Base-by-base conservation (phyloP, 2,888 invertebrate genomes). In the Autographa pulchrina region DNA sequence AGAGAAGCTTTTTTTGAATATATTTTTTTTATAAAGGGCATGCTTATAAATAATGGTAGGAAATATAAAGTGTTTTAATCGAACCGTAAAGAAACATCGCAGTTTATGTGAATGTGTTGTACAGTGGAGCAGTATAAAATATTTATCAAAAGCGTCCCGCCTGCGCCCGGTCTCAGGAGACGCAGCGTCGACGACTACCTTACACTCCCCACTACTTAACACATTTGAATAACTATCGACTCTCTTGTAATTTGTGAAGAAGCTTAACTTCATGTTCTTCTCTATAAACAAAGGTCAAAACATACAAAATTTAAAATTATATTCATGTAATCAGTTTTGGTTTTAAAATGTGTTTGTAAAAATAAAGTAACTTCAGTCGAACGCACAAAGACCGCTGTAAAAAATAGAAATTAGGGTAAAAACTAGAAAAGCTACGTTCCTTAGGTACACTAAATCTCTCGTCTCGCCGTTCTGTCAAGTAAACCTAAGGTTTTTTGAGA, bases 71-170 rank as follows among this genome's bases (percentile, higher is more conserved):
- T 90, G 90, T 91, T 91, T 90, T 91, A 91, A 90, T 92, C 89
- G 90, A 87, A 89, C 87, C 87, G 90, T 88, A 87, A 88, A 87
- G 89, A 90, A 90, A 89, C 87, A 89, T 90, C 86, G 87, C 85
- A 86, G 85, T 90, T 88, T 90, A 89, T 89, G 88, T 91, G 90
- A 90, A 89, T 89, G 88, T 91, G 90, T 90, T 89, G 88, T 85
- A 86, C 87, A 92, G 90, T 91, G 90, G 88, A 89, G 89, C 85
- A 90, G 89, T 91, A 94, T 95, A 92, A 94, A 95, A 95, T 95
- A 95, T 96, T 94, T 95, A 96, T 94, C 95, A 95, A 95, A 96
- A 92, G 93, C 92, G 87, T 93, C 90, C 89, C 91, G 92, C 85
- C 89, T 88, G 90, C 88, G 91, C 86, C 84, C 82, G 81, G 84